Base-by-base conservation (phyloP, 2,888 invertebrate genomes). In the Criorhina ranunculi region DNA sequence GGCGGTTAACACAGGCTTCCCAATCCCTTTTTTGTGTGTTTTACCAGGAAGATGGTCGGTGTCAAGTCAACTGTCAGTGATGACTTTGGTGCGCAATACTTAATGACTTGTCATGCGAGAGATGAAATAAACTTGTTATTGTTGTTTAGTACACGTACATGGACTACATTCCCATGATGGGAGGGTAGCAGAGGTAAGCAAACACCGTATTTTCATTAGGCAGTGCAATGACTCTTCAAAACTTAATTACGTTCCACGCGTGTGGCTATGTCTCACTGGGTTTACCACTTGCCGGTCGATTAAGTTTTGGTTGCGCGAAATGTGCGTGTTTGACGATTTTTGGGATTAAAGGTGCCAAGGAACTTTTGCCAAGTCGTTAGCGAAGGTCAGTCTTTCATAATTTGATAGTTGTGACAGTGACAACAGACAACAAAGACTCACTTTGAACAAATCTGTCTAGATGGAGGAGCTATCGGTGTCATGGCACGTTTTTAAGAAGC, bases 171-270 rank as follows among this genome's bases (percentile, higher is more conserved):
- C 82, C 77, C 77, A 77, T 66, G 82, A 82, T 70, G 33, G 60
- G 40, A 33, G 57, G n/a, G 15, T 40, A 19, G 37, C 24, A 24
- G 24, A 4, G 24, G 24, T 24, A 24, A 24, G 24, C 4, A 24
- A 24, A 24, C 24, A n/a, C 37, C 7, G 44, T 55, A 40, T 76
- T 60, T 64, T 33, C 40, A 12, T 53, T 57, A n/a, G n/a, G 46
- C 17, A 67, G 82, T 67, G 66, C 82, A 76, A 77, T 77, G 82
- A 82, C 82, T 67, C 37, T 62, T 53, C 29, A 62, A 31, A 24
- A 70, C 31, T 69, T 77, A 66, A 81, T 82, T 51, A 42, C 12
- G 53, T 40, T 57, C 46, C 44, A 12, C 57, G 66, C 40, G 53
- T 8, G 46, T 42, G 17, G 19, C 7, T 44, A 19, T 29, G 31